Evolutionary conservation across 37 sponge, comb jelly and placozoan species (phyloP).

Genomic region (Corticium candelabrum): DNA sequence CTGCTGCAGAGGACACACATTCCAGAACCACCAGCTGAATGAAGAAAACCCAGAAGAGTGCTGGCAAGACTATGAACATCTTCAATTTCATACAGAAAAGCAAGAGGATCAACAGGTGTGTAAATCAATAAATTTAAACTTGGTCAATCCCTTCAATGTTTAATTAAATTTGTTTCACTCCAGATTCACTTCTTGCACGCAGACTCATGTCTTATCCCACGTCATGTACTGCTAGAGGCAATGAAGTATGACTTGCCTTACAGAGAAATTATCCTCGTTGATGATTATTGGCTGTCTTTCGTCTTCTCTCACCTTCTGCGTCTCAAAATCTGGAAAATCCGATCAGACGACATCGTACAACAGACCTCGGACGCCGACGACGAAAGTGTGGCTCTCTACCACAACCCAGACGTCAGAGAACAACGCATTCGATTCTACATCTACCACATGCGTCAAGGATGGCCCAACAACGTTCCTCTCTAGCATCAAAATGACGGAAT

Average conservation of each 20-base stretch:
- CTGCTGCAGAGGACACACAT: slow-evolving; percentile 50
- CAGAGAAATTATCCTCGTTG: slow-evolving; percentile 37
- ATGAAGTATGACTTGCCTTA: slow-evolving; percentile 25
- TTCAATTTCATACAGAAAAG: slow-evolving; percentile 17
- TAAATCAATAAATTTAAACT: no score
- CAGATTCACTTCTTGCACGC: slow-evolving; percentile 59
- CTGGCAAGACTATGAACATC: slow-evolving; percentile 27
- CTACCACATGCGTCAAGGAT: slow-evolving; percentile 40
- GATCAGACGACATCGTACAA: slow-evolving; percentile 25
- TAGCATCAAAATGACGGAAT: no score
- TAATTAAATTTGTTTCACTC: neutral
- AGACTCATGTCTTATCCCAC: slow-evolving; percentile 41
- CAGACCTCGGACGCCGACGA: slow-evolving; percentile 26
- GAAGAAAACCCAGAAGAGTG: slow-evolving; percentile 34
- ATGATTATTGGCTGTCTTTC: slow-evolving; percentile 61
- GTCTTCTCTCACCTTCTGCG: slow-evolving; percentile 50
- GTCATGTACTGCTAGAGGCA: slow-evolving; percentile 15
- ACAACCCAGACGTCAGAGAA: slow-evolving; percentile 24
- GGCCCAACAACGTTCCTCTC: slow-evolving; percentile 21
- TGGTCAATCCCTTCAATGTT: no score
- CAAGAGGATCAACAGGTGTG: slow-evolving; percentile 19
- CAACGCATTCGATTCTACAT: slow-evolving; percentile 41
- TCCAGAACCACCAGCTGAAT: slow-evolving; percentile 14
- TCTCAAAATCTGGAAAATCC: slow-evolving; percentile 34
- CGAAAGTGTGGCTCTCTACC: slow-evolving; percentile 33